Conservation (phyloP, 2,113 vertebrate genomes). For the Protobothrops flavoviridis region DNA sequence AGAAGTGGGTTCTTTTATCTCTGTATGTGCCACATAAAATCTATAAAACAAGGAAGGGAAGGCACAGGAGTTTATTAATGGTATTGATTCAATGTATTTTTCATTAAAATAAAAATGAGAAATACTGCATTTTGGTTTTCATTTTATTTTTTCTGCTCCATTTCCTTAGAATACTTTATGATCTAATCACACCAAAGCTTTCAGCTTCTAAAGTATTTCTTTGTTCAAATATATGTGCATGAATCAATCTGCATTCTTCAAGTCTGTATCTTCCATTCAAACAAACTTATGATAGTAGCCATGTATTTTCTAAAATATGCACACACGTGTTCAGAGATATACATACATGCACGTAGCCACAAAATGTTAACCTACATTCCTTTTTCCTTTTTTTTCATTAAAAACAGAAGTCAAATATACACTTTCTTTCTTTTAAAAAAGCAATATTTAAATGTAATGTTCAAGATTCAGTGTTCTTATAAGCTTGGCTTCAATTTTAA, state of each 20-base stretch:
- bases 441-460: neutral
- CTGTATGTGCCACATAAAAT: slow-evolving; percentile 26
- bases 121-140: neutral
- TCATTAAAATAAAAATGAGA: neutral
- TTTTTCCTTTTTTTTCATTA: neutral
- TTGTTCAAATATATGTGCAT: neutral
- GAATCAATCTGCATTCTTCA: neutral
- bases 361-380: neutral
- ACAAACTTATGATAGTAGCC: neutral
- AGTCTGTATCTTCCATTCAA: neutral
- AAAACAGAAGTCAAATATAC: neutral
- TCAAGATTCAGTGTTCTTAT: neutral
- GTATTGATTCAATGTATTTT: neutral
- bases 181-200: slow-evolving; percentile 28
- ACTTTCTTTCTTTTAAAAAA: neutral
- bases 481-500: neutral
- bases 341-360: neutral
- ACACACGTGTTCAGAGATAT: neutral
- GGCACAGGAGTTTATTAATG: slow-evolving; percentile 10
- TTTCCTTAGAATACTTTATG: slow-evolving; percentile 1
- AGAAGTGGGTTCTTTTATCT: slow-evolving; percentile 20
- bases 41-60: slow-evolving; percentile 25
- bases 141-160: neutral
- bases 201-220: neutral
- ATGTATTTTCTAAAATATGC: neutral